Evolutionary conservation across 2,113 vertebrate species (phyloP).

Genomic region (Rhinopomastus cyanomelas): DNA sequence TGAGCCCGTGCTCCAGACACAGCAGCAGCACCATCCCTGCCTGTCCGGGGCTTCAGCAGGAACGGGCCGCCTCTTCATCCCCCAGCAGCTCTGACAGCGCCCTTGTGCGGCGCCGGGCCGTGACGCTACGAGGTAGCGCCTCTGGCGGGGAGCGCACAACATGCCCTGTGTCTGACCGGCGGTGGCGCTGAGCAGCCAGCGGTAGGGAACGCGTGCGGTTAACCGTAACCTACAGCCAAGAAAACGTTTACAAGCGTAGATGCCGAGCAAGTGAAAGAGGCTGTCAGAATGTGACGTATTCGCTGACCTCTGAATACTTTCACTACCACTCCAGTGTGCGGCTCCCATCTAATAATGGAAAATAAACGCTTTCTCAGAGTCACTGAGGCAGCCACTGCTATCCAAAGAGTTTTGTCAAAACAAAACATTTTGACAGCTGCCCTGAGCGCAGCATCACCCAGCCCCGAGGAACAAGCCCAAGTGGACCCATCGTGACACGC

Average conservation of each 20-base stretch:
- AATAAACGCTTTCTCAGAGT: neutral
- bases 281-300: neutral
- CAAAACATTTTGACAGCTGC: too few species aligned
- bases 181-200: too few species aligned
- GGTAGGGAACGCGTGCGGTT: too few species aligned
- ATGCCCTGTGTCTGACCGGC: too few species aligned
- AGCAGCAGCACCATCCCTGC: neutral
- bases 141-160: too few species aligned
- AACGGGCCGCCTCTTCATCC: neutral
- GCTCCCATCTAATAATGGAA: neutral
- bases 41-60: accelerated
- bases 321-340: neutral
- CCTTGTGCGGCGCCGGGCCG: neutral
- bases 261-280: neutral
- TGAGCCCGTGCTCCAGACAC: accelerated
- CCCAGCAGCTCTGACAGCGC: neutral
- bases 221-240: too few species aligned
- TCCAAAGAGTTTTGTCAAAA: neutral
- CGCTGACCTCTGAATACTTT: neutral
- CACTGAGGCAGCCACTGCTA: neutral
- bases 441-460: neutral
- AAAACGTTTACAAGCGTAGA: accelerated
- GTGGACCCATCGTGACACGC: neutral
- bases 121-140: too few species aligned
- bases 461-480: too few species aligned